Conservation (phyloP, 64 coral and sea anemone species). For the Montipora efflorescens region DNA sequence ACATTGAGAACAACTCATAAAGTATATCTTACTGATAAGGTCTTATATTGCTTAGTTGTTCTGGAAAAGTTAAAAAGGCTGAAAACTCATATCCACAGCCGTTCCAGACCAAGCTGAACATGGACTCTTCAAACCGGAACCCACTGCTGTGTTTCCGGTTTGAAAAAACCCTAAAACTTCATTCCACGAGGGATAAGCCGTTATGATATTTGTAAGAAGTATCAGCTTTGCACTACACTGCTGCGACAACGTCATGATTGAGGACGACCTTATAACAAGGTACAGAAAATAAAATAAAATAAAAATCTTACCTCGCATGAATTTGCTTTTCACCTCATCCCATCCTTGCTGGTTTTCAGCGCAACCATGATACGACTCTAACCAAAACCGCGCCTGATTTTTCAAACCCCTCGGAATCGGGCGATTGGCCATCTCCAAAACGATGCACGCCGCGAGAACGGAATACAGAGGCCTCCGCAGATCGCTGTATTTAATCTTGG, state of each 20-base stretch:
- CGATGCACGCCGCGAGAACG: conserved; percentile 86
- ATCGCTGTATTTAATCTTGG: conserved; percentile 83
- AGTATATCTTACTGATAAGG: too few relatives aligned
- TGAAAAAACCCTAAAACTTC: background rate
- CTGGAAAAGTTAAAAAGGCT: background rate
- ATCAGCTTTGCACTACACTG: background rate
- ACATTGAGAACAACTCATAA: too few relatives aligned
- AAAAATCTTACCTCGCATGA: conserved; percentile 15
- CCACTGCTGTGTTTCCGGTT: conserved; percentile 35
- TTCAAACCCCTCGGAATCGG: conserved; percentile 74
- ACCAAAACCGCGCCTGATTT: conserved; percentile 82
- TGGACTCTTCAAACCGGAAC: conserved; percentile 3
- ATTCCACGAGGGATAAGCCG: conserved; percentile 9
- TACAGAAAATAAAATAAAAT: background rate
- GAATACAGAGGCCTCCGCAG: conserved; percentile 92
- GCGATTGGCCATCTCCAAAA: conserved; percentile 66
- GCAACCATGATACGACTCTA: conserved; percentile 82
- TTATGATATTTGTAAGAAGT: background rate
- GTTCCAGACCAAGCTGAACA: too few relatives aligned
- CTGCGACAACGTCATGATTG: background rate
- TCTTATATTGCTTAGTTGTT: background rate
- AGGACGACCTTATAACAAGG: too few relatives aligned
- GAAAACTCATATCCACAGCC: background rate
- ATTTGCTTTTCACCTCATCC: conserved; percentile 24
- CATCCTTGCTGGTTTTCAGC: conserved; percentile 34